Evolutionary conservation across 2,113 vertebrate species (phyloP).

Genomic region (Cacatua alba): DNA sequence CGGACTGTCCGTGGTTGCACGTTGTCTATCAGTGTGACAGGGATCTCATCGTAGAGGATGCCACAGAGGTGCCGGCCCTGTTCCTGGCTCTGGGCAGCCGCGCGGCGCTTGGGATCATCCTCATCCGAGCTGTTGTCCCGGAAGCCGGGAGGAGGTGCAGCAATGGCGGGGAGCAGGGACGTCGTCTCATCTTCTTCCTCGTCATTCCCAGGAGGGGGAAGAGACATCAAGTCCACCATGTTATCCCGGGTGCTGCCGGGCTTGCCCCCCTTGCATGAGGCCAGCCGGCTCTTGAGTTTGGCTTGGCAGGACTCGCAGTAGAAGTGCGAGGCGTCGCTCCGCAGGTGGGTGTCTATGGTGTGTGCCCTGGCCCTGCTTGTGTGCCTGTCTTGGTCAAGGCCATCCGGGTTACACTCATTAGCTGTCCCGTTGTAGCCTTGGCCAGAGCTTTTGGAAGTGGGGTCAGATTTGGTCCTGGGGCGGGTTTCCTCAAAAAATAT

Average conservation of each 20-base stretch:
- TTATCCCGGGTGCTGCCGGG: constrained; percentile 79
- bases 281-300: constrained; percentile 79
- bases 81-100: constrained; percentile 71
- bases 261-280: constrained; percentile 67
- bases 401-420: constrained; percentile 68
- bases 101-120: constrained; percentile 88
- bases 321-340: constrained; percentile 71
- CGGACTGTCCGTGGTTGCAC: constrained; percentile 90
- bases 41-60: constrained; percentile 87
- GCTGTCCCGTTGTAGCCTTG: constrained; percentile 69
- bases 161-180: constrained; percentile 85
- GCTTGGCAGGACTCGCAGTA: constrained; percentile 96
- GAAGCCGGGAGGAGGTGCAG: constrained; percentile 95
- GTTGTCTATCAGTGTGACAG: constrained; percentile 93
- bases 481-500: constrained; percentile 88
- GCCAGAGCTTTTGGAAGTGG: constrained; percentile 89
- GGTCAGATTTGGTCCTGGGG: constrained; percentile 94
- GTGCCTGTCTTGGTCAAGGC: constrained; percentile 72
- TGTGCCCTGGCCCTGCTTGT: constrained; percentile 85
- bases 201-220: constrained; percentile 92
- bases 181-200: constrained; percentile 80
- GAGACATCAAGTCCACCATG: constrained; percentile 90
- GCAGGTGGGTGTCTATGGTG: constrained; percentile 85
- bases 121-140: constrained; percentile 97
- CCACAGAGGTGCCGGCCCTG: constrained; percentile 71